phyloP scores from a whole-genome alignment of 2,888 invertebrate genomes.

The Suillia variegata region DNA sequence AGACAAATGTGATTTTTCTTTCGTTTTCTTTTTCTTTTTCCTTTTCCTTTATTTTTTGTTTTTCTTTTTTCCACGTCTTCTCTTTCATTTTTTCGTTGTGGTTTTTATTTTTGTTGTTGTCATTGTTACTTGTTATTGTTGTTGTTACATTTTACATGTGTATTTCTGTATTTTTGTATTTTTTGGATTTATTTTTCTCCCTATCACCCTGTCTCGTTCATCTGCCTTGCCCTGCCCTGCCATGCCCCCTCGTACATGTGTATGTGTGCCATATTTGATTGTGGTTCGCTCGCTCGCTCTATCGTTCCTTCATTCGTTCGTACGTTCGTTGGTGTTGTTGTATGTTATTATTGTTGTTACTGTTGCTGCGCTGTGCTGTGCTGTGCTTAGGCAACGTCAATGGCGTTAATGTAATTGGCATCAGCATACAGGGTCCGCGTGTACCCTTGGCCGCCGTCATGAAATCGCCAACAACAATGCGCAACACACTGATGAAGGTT shows the following conservation, averaged over 20 bases:
- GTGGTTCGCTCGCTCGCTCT: slow-evolving; percentile 10
- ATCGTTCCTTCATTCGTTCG: slow-evolving; percentile 5
- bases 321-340: slow-evolving; percentile 18
- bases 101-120: not conserved
- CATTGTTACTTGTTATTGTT: no score
- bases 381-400: slow-evolving; percentile 68
- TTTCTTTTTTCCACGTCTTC: not conserved
- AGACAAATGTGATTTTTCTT: not conserved
- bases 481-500: slow-evolving; percentile 8
- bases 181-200: slow-evolving; percentile 46
- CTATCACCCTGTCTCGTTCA: slow-evolving; percentile 35
- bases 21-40: not conserved
- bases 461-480: slow-evolving; percentile 36
- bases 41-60: no score
- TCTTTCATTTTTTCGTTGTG: not conserved
- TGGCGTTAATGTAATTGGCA: slow-evolving; percentile 73
- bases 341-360: slow-evolving; percentile 26
- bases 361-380: no score
- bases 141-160: not conserved
- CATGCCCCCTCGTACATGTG: no score
- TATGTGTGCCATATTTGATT: slow-evolving; percentile 12
- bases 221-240: slow-evolving; percentile 3
- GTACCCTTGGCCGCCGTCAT: slow-evolving; percentile 60
- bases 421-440: slow-evolving; percentile 65
- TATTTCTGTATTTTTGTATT: not conserved